Base-by-base conservation (phyloP, 2,113 vertebrate species). In the Ellobius talpinus region DNA sequence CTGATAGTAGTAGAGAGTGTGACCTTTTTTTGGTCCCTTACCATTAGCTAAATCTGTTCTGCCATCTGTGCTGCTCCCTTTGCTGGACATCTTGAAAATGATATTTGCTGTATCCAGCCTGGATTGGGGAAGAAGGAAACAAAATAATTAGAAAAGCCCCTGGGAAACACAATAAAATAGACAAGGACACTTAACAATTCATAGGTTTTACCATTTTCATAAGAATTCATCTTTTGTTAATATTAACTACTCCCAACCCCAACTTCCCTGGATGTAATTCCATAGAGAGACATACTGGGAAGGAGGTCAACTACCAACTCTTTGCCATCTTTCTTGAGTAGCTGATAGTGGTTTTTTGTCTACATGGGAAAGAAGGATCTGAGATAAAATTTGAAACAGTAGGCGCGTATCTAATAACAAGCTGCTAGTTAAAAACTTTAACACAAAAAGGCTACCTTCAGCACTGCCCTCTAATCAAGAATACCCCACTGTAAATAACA, bases 31-130 rank as follows among this genome's bases (percentile, higher is more conserved):
- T 87, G 78, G 33, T 2, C 23, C 33, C 98, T 98, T 97, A 99
- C 98, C 98, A 12, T 99, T 99, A 47, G 98, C 98, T 7, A 98
- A 93, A 55, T 98, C 98, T 1, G 98, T 98, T 97, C 97, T 98
- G 21, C 98, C 97, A 4, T 98, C 98, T 91, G 98, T 95, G 98
- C 97, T 91, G 96, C 97, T 97, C 36, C 98, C 98, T 45, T 73
- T 97, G 16, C 98, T 98, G 3, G 98, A 98, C 99, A 98, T 99
- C 45, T 33, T 86, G 82, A 73, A 85, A 65, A 61, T 45, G 90
- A 45, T 14, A 76, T 68, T 72, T 47, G 65, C 33, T 95, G 85
- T 68, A 95, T 96, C 97, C 96, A 86, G 96, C 98, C 98, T 98
- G 93, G 0, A 7, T 11, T 79, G 6, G 1, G 79, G 72, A 97